These are phyloP conservation scores for Cardiocondyla obscurior DNA, from an alignment of 1,140 invertebrate species.

Conservation along the genomic window DNA sequence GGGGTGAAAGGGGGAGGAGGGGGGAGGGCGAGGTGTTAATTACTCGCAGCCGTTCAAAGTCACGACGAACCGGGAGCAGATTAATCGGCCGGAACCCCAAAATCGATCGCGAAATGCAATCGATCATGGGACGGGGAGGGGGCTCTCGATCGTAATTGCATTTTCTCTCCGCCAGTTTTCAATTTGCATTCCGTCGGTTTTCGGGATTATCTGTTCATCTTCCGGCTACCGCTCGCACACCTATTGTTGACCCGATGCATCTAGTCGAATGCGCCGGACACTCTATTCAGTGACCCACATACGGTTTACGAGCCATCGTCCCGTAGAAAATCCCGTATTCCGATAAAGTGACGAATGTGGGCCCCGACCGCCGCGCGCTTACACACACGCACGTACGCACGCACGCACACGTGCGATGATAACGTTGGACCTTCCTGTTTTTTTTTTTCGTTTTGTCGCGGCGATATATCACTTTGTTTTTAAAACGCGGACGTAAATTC, in stretches of 20 bases:
- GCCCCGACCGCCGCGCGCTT: not conserved
- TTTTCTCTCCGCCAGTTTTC: conserved; percentile 31
- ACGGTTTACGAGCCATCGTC: conserved; percentile 51
- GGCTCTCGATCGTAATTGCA: conserved; percentile 20
- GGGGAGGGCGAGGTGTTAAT: not conserved
- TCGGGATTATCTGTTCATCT: conserved; percentile 46
- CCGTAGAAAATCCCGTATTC: conserved; percentile 60
- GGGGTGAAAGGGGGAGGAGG: too few relatives aligned
- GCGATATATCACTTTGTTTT: conserved; percentile 38
- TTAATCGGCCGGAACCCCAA: not conserved
- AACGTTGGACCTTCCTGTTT: conserved; percentile 37
- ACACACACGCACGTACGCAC: not conserved
- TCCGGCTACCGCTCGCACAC: conserved; percentile 2
- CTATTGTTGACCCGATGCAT: conserved; percentile 60
- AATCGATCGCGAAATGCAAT: not conserved
- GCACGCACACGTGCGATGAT: not conserved
- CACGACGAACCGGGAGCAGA: not conserved
- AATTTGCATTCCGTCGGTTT: conserved; percentile 21
- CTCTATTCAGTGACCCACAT: conserved; percentile 56
- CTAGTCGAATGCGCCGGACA: conserved; percentile 23
- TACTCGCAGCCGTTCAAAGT: not conserved
- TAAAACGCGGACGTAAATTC: conserved; percentile 22
- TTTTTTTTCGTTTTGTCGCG: conserved; percentile 45
- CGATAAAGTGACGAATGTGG: conserved; percentile 59
- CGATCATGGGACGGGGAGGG: not conserved